Evolutionary conservation across 2,888 invertebrate genomes (phyloP).

Genomic region (Conus canariensis): DNA sequence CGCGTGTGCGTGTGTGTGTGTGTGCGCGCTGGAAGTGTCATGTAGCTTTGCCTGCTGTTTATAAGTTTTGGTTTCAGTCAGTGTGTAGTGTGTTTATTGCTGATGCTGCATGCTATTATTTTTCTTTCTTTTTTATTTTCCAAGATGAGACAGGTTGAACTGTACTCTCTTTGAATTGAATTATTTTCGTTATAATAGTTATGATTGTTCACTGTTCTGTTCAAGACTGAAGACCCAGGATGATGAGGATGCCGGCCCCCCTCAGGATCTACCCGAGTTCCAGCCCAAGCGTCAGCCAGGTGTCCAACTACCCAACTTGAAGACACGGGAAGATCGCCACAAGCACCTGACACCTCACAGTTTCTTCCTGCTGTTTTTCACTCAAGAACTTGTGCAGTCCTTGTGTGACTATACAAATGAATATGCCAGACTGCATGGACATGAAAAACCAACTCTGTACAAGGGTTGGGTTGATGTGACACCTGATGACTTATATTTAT

Average conservation of each 20-base stretch:
- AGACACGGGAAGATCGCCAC: neutral
- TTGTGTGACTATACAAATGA: constrained; percentile 16
- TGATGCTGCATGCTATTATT: too few relatives aligned
- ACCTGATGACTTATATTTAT: neutral
- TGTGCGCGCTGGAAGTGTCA: too few relatives aligned
- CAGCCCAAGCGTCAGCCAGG: neutral
- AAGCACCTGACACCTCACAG: neutral
- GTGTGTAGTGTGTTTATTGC: too few relatives aligned
- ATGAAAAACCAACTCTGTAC: neutral
- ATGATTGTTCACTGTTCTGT: too few relatives aligned
- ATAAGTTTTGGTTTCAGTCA: too few relatives aligned
- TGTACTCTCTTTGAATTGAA: too few relatives aligned
- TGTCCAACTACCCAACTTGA: neutral
- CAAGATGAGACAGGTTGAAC: too few relatives aligned
- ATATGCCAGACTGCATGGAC: neutral
- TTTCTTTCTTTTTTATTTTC: too few relatives aligned
- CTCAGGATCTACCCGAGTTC: constrained; percentile 12
- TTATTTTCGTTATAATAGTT: too few relatives aligned
- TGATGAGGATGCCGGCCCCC: neutral
- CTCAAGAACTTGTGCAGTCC: neutral
- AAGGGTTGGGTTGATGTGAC: neutral
- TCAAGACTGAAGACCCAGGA: too few relatives aligned
- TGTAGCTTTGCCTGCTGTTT: too few relatives aligned
- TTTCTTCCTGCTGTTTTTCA: neutral
- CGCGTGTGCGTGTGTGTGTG: too few relatives aligned